Percentiles rank a stretch among this genome's conserved stretches.
These are phyloP conservation scores for Lepidostoma basale DNA, from an alignment of 1,140 invertebrate genomes.

Conservation along the genomic window DNA sequence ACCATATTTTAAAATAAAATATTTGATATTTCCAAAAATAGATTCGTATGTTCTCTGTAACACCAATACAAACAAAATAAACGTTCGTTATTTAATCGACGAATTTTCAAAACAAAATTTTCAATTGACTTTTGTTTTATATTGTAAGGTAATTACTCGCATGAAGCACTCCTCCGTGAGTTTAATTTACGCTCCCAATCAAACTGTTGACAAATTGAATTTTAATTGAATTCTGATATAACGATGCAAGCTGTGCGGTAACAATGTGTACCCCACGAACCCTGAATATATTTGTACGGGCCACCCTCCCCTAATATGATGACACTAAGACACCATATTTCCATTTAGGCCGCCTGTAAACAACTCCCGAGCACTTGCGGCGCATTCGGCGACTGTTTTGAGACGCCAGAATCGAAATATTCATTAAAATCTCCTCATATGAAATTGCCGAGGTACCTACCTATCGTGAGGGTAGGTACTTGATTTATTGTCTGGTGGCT, in stretches of 20 bases:
- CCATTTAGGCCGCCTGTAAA: slow-evolving; percentile 44
- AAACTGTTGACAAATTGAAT: slow-evolving; percentile 7
- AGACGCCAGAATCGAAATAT: not conserved
- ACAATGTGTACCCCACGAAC: not conserved
- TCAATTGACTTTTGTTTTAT: no score
- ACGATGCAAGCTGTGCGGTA: not conserved
- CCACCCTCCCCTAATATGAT: slow-evolving; percentile 37
- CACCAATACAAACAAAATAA: no score
- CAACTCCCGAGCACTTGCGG: slow-evolving; percentile 45
- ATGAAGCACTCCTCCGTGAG: no score
- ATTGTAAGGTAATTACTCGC: no score
- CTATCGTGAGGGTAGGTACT: no score
- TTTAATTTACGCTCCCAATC: not conserved
- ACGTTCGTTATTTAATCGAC: no score
- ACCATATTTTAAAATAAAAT: no score
- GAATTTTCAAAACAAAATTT: no score
- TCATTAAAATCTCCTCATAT: not conserved
- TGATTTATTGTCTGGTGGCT: no score
- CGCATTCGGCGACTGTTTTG: slow-evolving; percentile 35
- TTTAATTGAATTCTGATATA: not conserved
- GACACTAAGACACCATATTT: slow-evolving; percentile 44
- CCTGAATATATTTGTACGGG: not conserved
- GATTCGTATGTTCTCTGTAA: no score
- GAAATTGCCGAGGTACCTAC: no score
- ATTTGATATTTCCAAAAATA: no score